These are phyloP conservation scores for Chiloscyllium punctatum DNA, from an alignment of 2,797 vertebrate species.

Conservation along the genomic window DNA sequence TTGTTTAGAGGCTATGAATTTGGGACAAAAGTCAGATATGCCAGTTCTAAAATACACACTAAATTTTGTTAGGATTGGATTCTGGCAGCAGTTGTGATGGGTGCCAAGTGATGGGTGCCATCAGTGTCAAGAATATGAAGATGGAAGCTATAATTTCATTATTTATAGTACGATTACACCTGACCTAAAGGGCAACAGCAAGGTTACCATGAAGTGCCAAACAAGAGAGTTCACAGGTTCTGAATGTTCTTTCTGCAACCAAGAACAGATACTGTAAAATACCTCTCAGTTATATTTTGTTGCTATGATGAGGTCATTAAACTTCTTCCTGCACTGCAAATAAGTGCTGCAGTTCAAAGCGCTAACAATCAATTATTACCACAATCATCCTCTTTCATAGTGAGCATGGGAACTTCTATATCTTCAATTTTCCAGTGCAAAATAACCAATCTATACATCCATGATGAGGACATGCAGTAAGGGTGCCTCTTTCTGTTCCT, in stretches of 20 bases:
- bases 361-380: background rate
- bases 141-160: background rate
- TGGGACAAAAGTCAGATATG: background rate
- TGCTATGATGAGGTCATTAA: background rate
- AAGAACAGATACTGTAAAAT: background rate
- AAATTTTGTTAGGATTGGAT: background rate
- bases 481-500: background rate
- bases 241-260: background rate
- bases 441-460: background rate
- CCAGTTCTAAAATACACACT: background rate
- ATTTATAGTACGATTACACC: background rate
- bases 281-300: too few species aligned
- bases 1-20: background rate
- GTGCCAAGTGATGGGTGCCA: background rate
- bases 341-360: background rate
- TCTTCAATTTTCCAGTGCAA: background rate
- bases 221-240: background rate
- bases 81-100: background rate
- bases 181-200: background rate
- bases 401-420: background rate
- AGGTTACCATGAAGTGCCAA: background rate
- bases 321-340: background rate
- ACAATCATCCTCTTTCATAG: background rate
- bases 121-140: background rate
- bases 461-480: background rate